Evolutionary conservation across 2,113 vertebrate genomes (phyloP).

Genomic region (Condylura cristata): DNA sequence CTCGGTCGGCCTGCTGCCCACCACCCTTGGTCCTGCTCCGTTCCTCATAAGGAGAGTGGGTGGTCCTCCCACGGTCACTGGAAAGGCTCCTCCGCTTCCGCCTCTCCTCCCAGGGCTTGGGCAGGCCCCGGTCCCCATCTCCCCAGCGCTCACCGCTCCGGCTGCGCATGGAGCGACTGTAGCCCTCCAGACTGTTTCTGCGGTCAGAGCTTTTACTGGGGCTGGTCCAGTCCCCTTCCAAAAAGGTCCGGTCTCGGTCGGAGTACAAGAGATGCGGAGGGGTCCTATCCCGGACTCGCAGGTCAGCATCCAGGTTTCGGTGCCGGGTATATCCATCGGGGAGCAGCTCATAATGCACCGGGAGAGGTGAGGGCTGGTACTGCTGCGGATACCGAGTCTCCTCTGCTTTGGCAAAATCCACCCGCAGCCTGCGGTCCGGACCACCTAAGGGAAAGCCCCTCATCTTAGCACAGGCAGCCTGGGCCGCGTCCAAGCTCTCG

Average conservation of each 20-base stretch:
- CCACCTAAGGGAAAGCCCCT: slow-evolving; percentile 95
- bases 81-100: slow-evolving; percentile 92
- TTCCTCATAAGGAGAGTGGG: slow-evolving; percentile 88
- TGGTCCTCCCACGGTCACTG: slow-evolving; percentile 85
- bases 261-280: slow-evolving; percentile 91
- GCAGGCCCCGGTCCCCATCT: slow-evolving; percentile 85
- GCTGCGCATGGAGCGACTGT: slow-evolving; percentile 91
- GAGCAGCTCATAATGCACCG: slow-evolving; percentile 92
- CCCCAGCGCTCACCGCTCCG: slow-evolving; percentile 94
- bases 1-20: slow-evolving; percentile 83
- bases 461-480: slow-evolving; percentile 98
- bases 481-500: slow-evolving; percentile 96
- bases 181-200: slow-evolving; percentile 89
- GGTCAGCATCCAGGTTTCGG: slow-evolving; percentile 93
- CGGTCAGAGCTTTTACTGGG: slow-evolving; percentile 91
- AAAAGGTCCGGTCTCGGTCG: slow-evolving; percentile 90
- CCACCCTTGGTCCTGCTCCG: slow-evolving; percentile 88
- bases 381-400: slow-evolving; percentile 90
- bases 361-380: slow-evolving; percentile 90
- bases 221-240: slow-evolving; percentile 92
- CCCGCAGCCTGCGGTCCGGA: slow-evolving; percentile 92
- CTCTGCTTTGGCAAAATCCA: slow-evolving; percentile 98
- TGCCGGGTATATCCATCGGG: slow-evolving; percentile 92
- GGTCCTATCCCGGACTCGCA: slow-evolving; percentile 92
- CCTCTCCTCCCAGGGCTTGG: slow-evolving; percentile 93